Percentiles rank a stretch among this genome's conserved stretches.
Evolutionary conservation across 2,113 vertebrate genomes (phyloP).

Genomic region (Pseudorectes ferrugineus): DNA sequence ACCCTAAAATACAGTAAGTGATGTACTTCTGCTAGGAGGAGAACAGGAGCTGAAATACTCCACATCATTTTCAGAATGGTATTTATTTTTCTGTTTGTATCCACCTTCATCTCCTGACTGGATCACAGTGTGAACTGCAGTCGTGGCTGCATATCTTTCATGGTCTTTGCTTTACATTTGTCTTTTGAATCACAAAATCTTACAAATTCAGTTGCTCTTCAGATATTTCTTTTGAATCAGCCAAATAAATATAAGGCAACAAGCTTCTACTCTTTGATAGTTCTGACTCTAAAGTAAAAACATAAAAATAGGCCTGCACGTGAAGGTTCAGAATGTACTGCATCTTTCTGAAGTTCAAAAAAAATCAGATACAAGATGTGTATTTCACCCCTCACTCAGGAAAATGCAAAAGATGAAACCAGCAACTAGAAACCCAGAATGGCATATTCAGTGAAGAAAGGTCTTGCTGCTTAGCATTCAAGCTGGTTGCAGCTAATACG

Average conservation of each 20-base stretch:
- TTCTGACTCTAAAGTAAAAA: background rate
- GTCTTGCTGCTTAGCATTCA: background rate
- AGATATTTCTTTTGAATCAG: background rate
- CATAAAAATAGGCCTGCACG: background rate
- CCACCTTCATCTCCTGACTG: background rate
- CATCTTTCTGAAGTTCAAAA: background rate
- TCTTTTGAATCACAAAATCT: background rate
- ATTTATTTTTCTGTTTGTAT: background rate
- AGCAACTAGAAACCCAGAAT: background rate
- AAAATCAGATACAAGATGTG: background rate
- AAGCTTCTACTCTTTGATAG: background rate
- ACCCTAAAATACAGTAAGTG: background rate
- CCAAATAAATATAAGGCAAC: background rate
- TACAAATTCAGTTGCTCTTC: background rate
- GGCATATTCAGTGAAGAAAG: background rate
- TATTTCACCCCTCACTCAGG: background rate
- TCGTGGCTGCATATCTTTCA: background rate
- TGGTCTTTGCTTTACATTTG: background rate
- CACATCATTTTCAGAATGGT: background rate
- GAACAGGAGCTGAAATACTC: rapidly evolving
- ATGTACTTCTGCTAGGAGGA: background rate
- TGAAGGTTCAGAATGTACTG: background rate
- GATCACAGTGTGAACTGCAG: background rate
- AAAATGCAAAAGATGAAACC: background rate
- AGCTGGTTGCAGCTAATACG: background rate